phyloP scores from a whole-genome alignment of 2,797 vertebrate genomes.

The Bovichtus diacanthus region DNA sequence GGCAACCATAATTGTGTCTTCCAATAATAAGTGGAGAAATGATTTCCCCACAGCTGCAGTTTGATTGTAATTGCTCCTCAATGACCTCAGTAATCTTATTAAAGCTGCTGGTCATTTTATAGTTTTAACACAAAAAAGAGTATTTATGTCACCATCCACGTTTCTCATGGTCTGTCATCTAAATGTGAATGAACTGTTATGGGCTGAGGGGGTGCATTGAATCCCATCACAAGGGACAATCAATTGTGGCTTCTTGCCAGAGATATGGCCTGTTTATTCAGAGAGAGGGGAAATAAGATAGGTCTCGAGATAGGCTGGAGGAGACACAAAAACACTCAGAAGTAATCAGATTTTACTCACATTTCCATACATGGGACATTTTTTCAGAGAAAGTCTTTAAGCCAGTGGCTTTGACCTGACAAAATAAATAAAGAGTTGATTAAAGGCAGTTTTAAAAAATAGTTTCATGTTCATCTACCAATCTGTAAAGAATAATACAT shows the following conservation, averaged over 20 bases:
- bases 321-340: conserved; percentile 51
- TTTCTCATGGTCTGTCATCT: conserved; percentile 46
- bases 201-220: conserved; percentile 45
- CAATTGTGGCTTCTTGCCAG: conserved; percentile 74
- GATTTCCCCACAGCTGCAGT: conserved; percentile 32
- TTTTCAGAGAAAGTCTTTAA: conserved; percentile 26
- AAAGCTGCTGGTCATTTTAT: conserved; percentile 28
- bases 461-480: conserved; percentile 2
- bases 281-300: conserved; percentile 61
- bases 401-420: conserved; percentile 16
- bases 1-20: conserved; percentile 18
- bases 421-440: conserved; percentile 1
- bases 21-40: conserved; percentile 25
- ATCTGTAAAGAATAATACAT: background rate
- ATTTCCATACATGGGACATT: conserved; percentile 32
- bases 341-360: conserved; percentile 59
- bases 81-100: conserved; percentile 43
- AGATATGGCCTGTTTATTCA: conserved; percentile 71
- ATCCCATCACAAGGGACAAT: conserved; percentile 70
- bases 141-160: conserved; percentile 22
- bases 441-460: conserved; percentile 15
- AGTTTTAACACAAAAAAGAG: conserved; percentile 21
- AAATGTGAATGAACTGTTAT: conserved; percentile 69
- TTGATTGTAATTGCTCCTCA: conserved; percentile 22
- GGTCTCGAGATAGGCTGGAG: conserved; percentile 55